These are phyloP conservation scores for Mus spretus DNA, from an alignment of 2,797 vertebrate species.

Conservation along the genomic window DNA sequence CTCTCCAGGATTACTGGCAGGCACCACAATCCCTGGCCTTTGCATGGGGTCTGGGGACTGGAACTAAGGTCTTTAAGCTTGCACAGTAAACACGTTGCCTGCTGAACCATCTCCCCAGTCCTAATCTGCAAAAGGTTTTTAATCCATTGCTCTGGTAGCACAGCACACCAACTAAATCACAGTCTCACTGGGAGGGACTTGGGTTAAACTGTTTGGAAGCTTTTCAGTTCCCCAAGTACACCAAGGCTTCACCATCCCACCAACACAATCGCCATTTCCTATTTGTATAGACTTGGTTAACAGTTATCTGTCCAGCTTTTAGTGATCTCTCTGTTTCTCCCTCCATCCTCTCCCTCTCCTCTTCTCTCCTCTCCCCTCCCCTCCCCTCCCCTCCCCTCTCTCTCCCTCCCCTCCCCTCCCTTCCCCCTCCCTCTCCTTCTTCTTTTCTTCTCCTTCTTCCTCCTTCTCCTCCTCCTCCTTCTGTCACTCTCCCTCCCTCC, in stretches of 20 bases:
- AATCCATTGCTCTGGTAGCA: neutral
- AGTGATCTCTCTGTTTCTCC: neutral
- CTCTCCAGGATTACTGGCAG: neutral
- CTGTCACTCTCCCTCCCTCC: too few species aligned
- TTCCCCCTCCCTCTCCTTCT: neutral
- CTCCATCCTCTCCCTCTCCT: too few species aligned
- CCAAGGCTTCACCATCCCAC: neutral
- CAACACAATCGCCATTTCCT: neutral
- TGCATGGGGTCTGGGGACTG: neutral
- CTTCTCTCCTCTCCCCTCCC: too few species aligned
- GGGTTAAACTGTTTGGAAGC: neutral
- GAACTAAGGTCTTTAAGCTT: neutral
- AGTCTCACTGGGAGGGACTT: neutral
- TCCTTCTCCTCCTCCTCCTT: neutral
- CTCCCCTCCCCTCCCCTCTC: neutral
- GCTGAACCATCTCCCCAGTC: neutral
- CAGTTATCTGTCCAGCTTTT: neutral
- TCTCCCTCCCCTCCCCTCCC: neutral
- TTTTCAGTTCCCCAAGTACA: neutral
- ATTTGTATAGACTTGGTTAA: conserved; percentile 46
- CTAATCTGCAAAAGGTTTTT: neutral
- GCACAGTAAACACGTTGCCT: neutral
- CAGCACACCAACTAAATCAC: neutral
- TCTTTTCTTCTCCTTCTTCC: neutral
- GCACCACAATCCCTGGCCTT: neutral